These are phyloP conservation scores for Hetaerina titia DNA, from an alignment of 2,888 invertebrate genomes.

Conservation along the genomic window DNA sequence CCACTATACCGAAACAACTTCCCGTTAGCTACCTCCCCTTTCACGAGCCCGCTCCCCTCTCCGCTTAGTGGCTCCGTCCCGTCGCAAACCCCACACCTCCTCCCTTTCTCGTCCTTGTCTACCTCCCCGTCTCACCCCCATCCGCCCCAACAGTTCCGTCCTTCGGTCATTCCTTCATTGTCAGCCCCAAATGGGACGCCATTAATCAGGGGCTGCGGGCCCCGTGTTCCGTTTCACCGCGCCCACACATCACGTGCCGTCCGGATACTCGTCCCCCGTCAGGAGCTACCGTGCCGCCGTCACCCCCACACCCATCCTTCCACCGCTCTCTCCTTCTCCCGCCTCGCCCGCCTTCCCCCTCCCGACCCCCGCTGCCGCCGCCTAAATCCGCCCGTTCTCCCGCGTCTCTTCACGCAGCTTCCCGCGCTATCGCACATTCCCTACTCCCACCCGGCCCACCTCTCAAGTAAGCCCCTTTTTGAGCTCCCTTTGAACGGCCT, in stretches of 20 bases:
- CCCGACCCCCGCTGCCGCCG: background rate
- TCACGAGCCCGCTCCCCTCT: background rate
- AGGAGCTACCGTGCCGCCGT: background rate
- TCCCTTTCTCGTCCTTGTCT: background rate
- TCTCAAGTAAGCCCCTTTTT: background rate
- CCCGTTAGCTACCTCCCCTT: background rate
- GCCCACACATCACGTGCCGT: conserved; percentile 62
- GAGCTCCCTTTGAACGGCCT: background rate
- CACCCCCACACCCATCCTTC: background rate
- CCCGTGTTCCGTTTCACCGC: conserved; percentile 67
- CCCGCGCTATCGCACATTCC: background rate
- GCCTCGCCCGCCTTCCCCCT: background rate
- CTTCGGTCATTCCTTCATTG: conserved; percentile 65
- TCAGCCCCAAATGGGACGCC: conserved; percentile 66
- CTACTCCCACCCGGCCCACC: background rate
- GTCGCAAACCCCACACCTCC: background rate
- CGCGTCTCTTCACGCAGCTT: conserved; percentile 12
- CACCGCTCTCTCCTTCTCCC: background rate
- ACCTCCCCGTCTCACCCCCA: background rate
- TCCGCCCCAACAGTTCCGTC: conserved; percentile 46
- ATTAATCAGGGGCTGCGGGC: conserved; percentile 65
- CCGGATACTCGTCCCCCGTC: conserved; percentile 52
- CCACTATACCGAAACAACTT: background rate
- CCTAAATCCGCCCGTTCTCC: background rate
- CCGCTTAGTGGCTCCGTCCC: background rate